These are phyloP conservation scores for Xiphorhynchus erythropygius DNA, from an alignment of 2,797 vertebrate genomes.

Conservation along the genomic window DNA sequence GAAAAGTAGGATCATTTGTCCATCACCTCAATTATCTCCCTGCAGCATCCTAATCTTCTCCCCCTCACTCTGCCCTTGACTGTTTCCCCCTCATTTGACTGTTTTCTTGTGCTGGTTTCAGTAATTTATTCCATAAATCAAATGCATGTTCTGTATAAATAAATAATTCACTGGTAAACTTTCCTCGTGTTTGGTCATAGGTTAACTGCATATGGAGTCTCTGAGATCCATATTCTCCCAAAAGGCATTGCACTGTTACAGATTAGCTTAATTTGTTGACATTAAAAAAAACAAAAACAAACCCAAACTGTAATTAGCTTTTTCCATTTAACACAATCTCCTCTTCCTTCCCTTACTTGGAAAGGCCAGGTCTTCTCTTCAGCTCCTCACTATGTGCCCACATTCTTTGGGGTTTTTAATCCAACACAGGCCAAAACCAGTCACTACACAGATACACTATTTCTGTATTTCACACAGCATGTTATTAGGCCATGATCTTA, in stretches of 20 bases:
- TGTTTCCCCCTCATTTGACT: background rate
- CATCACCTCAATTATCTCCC: background rate
- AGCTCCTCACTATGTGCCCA: background rate
- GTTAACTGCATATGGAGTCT: background rate
- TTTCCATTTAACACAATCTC: background rate
- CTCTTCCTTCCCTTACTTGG: background rate
- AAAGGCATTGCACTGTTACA: background rate
- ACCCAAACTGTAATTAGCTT: background rate
- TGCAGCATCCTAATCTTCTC: background rate
- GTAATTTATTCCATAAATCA: background rate
- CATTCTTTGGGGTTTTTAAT: background rate
- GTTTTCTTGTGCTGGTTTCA: background rate
- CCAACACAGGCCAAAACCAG: background rate
- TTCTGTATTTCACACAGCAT: background rate
- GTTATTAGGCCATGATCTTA: background rate
- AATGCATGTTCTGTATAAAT: background rate
- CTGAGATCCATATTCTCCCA: background rate
- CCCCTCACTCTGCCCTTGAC: background rate
- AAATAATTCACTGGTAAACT: background rate
- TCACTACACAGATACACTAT: background rate
- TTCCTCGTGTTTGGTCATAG: background rate
- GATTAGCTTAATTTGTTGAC: background rate
- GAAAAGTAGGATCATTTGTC: background rate
- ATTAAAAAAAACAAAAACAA: background rate
- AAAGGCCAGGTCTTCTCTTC: background rate